Evolutionary conservation across 2,888 invertebrate species (phyloP), one percentile per base, ranked within the genome.

Genomic region (Sisyra terminalis): DNA sequence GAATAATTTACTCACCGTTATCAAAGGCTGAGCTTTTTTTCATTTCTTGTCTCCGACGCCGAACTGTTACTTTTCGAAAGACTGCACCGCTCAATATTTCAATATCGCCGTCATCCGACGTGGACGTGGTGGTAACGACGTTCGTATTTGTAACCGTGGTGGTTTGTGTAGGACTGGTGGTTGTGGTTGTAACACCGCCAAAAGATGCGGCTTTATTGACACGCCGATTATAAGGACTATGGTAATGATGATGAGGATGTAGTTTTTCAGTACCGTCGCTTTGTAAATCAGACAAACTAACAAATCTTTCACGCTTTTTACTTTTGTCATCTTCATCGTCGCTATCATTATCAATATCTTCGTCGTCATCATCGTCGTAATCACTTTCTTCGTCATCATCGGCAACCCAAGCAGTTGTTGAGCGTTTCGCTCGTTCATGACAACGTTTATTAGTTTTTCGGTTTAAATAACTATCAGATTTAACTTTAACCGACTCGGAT

Each of bases 41-140:
- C 56, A 60, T 57, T 47, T 60, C 58, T 50, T 63, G 61, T 54
- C 70, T 60, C 50, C 75, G 63, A 53, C 74, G 66, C 52, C 73
- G 66, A 29, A 77, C 71, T 46, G 75, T 72, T 44, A 77, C 75
- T 58, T 75, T 73, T 50, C 69, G 65, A 52, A 78, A 78, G 8
- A 76, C 71, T 2, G 71, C 71, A 5, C 75, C 73, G 48, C 74
- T 74, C 39, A 73, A 55, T 8, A 73, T 72, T 53, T 76, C 75
- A 61, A 69, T 65, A 48, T 70, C 70, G 50, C 65, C 36, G 13
- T 45, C 41, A 8, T 46, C 47, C 24, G 11, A 36, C 37, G 16
- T 17, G 11, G 29, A 41, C 32, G 16, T 39, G 17, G 36, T 46
- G 38, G 18, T 42, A 35, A 11, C 15, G 16, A 15, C 35, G 14